Evolutionary conservation across 2,888 invertebrate genomes (phyloP), one percentile per base, ranked within the genome.

Genomic region (Atethmia centrago): DNA sequence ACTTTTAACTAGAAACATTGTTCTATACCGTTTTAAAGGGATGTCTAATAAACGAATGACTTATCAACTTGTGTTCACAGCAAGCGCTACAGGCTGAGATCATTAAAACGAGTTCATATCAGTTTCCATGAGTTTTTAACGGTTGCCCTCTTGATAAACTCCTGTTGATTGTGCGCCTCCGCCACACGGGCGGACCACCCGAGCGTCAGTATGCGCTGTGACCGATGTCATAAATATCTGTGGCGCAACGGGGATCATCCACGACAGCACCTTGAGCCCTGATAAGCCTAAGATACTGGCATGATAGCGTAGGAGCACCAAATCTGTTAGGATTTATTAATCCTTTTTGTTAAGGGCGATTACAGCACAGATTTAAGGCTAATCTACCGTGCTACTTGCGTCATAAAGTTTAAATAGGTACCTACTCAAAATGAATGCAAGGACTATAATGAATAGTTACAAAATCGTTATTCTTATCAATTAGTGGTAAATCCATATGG

Each of bases 181-280:
- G 89, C 89, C 91, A 90, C 90, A 90, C 90, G 88, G 75, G 76
- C 62, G 88, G 95, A 95, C 95, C 95, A 95, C 95, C 95, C 92
- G 92, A 92, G 92, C 88, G 90, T 75, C 73, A 88, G 75, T 77
- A 77, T 55, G 53, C 36, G 49, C 58, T 76, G 74, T 90, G 91
- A 90, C 91, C 91, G 88, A 89, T 90, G 92, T 92, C 93, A 90
- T 95, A 94, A 95, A 95, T 94, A 93, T 91, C 87, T 79, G 88
- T 94, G 94, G 93, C 93, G 94, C 92, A 95, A 95, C 88, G 82
- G 87, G 91, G 94, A 94, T 95, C 92, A 94, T 92, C 92, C 87
- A 88, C 83, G 87, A 86, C 88, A 89, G 86, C 84, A 85, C 87
- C 75, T 79, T 92, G 92, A 93, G 90, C 92, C 89, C 85, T 91